These are phyloP conservation scores for Colletes collaris DNA, from an alignment of 2,888 invertebrate species.

Conservation along the genomic window DNA sequence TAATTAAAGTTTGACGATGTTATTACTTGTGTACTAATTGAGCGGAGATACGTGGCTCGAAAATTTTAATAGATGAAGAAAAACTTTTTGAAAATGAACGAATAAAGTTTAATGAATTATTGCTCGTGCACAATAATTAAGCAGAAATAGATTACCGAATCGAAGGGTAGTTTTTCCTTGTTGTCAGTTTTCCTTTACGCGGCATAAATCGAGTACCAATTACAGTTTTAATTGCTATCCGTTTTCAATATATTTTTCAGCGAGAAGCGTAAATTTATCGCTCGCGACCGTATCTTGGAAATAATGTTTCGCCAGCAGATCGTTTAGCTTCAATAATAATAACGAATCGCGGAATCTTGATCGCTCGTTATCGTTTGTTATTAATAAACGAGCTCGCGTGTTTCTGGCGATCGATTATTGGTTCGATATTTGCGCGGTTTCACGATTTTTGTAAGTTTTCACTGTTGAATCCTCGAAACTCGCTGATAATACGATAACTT, in stretches of 20 bases:
- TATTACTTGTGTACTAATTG: too few relatives aligned
- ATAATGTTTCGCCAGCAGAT: neutral
- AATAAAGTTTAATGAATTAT: too few relatives aligned
- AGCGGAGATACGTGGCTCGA: too few relatives aligned
- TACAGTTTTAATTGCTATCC: neutral
- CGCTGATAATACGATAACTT: conserved; percentile 44
- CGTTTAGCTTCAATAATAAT: neutral
- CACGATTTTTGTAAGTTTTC: conserved; percentile 3
- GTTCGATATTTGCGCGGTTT: neutral
- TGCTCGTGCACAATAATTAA: neutral
- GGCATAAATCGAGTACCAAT: neutral
- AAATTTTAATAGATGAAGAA: too few relatives aligned
- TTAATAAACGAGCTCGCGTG: neutral
- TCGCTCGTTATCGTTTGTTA: neutral
- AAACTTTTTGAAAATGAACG: too few relatives aligned
- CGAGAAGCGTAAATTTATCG: neutral
- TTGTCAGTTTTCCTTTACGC: neutral
- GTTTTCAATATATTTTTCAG: neutral
- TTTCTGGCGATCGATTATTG: neutral
- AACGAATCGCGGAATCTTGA: neutral
- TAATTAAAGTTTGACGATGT: too few relatives aligned
- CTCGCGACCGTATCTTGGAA: neutral
- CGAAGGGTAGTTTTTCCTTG: neutral
- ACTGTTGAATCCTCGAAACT: conserved; percentile 1
- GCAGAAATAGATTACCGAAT: neutral